Conservation (phyloP, 2,113 vertebrate genomes). For the Ciconia boyciana region DNA sequence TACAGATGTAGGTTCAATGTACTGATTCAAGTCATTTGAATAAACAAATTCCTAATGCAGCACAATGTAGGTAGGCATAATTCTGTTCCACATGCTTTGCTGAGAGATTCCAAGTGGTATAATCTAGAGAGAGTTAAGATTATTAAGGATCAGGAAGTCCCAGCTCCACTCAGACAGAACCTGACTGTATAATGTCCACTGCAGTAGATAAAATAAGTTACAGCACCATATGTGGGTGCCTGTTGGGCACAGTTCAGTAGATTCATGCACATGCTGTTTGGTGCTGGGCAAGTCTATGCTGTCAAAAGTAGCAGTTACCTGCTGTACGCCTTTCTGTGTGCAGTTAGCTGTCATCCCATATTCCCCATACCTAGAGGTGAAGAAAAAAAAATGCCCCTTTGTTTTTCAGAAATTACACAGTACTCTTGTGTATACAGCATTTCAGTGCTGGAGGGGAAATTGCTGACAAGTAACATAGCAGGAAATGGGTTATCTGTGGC, state of each 20-base stretch:
- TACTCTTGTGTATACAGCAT: neutral
- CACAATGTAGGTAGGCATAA: neutral
- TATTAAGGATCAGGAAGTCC: neutral
- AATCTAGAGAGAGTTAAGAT: neutral
- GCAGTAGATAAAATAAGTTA: neutral
- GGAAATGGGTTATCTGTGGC: neutral
- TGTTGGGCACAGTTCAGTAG: neutral
- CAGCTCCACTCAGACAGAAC: neutral
- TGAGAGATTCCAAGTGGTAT: neutral
- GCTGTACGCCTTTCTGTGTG: neutral
- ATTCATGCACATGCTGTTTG: neutral
- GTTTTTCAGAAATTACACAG: neutral
- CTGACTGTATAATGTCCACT: neutral
- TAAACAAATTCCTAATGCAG: neutral
- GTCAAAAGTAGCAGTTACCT: neutral
- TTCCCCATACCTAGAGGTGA: neutral
- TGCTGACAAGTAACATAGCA: neutral
- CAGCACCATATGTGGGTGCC: fast-evolving
- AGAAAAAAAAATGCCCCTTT: neutral
- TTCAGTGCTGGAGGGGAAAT: neutral
- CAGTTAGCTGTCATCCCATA: neutral
- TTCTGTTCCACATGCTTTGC: neutral
- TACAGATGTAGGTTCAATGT: neutral
- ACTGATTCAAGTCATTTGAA: neutral
- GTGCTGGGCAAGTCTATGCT: neutral